Evolutionary conservation across 2,888 invertebrate species (phyloP).

Genomic region (Melangyna quadrimaculata): DNA sequence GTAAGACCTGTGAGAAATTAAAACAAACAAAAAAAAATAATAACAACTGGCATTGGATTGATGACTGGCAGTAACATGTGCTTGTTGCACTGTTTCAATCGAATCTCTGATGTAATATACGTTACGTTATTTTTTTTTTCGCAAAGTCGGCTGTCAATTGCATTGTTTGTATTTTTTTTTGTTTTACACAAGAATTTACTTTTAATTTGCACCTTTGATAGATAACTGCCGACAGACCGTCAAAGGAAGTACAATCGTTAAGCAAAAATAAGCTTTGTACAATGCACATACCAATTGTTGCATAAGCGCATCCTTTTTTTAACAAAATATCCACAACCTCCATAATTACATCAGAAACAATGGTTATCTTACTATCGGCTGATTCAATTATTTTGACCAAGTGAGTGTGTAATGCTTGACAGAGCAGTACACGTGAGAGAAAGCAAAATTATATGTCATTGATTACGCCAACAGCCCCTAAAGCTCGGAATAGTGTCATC

Average conservation of each 20-base stretch:
- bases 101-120: not conserved
- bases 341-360: not conserved
- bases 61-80: slow-evolving; percentile 5
- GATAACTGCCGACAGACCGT: not conserved
- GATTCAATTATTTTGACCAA: slow-evolving; percentile 16
- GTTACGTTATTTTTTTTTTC: not conserved
- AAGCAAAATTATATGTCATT: slow-evolving; percentile 39
- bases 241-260: not conserved
- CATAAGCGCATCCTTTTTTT: not conserved
- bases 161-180: not conserved
- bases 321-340: not conserved
- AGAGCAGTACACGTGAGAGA: slow-evolving; percentile 58
- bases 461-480: slow-evolving; percentile 41
- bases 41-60: not conserved
- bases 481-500: not conserved
- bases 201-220: not conserved
- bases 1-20: slow-evolving; percentile 10
- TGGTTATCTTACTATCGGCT: not conserved
- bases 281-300: not conserved
- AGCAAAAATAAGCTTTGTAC: not conserved
- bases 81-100: not conserved
- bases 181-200: not conserved
- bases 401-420: slow-evolving; percentile 25
- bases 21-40: not conserved
- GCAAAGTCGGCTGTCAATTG: not conserved